Evolutionary conservation across 2,113 vertebrate species (phyloP), one percentile per base, ranked within the genome.

Genomic region (Phocoena phocoena): DNA sequence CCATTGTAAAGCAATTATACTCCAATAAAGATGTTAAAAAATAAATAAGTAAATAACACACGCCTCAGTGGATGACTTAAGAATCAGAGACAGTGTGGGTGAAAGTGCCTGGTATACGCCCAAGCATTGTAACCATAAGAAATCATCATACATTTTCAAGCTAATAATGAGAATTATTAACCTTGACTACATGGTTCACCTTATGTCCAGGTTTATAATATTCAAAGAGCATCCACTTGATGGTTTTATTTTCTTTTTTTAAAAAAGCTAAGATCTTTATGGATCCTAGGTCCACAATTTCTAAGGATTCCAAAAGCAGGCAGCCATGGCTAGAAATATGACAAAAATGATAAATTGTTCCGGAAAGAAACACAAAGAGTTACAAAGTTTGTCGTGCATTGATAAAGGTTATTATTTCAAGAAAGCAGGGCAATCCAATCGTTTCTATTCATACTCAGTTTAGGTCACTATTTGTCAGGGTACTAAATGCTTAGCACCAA

Each of bases 331-430:
- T 85, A 89, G 44, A 82, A 88, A 70, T 68, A 81, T 55, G 67
- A 95, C 25, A 86, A 60, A 85, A 38, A 73, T 47, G 44, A 71
- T 90, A 85, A 88, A 93, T 60, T 95, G 53, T 62, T 95, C 60
- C 47, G 12, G 23, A 89, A 93, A 70, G 15, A 83, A 74, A 91
- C 90, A 94, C 41, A 88, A 62, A 85, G 7, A 81, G 41, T 90
- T 93, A 47, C 33, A 84, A 88, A 97, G 9, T 63, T 73, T 95
- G 36, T 47, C 33, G 84, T 31, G n/a, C 11, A 90, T 90, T 96
- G 97, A 25, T 68, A 88, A 92, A 93, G 18, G 25, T 73, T 96
- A 76, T 88, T 94, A 67, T 55, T 81, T 96, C 38, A 90, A 85
- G 21, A 93, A 89, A 80, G 41, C 25, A 58, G 38, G 36, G 14